A percentile compares a stretch with the other conserved stretches of the same genome.
phyloP scores from a whole-genome alignment of 1,140 invertebrate species.

The Drosophila nigrodunni region DNA sequence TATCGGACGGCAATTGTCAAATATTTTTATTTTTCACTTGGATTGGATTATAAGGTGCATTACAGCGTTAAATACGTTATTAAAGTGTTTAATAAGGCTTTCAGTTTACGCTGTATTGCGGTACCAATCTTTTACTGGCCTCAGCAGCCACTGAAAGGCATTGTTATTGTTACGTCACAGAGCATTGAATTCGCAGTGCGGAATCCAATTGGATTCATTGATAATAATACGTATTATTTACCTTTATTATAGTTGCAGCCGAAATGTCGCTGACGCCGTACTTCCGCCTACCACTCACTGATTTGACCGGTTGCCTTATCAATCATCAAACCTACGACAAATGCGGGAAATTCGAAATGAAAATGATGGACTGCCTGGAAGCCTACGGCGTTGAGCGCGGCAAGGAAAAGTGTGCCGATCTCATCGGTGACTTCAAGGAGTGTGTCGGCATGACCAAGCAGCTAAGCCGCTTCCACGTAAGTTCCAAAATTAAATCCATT shows the following conservation, averaged over 20 bases:
- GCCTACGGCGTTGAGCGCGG: conserved; percentile 89
- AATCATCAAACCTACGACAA: conserved; percentile 87
- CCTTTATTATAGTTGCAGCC: conserved; percentile 12
- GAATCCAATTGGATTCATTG: conserved; percentile 5
- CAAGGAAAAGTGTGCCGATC: conserved; percentile 86
- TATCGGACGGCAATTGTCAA: conserved; percentile 29
- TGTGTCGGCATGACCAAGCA: conserved; percentile 87
- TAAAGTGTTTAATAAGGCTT: background rate
- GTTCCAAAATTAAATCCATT: conserved; percentile 17
- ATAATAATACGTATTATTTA: conserved; percentile 5
- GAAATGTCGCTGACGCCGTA: conserved; percentile 86
- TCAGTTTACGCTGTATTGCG: too few species aligned
- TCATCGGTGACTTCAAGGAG: conserved; percentile 89
- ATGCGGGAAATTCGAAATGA: conserved; percentile 89
- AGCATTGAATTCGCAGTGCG: background rate
- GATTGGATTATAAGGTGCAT: conserved; percentile 54
- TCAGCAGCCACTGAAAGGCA: background rate
- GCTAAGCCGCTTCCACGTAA: conserved; percentile 85
- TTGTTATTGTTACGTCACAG: conserved; percentile 76
- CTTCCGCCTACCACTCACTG: conserved; percentile 88
- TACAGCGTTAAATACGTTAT: background rate
- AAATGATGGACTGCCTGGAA: conserved; percentile 89
- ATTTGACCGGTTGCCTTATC: conserved; percentile 87
- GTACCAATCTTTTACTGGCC: background rate
- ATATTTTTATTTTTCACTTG: conserved; percentile 38